Conservation (phyloP, 1,140 invertebrate species). For the Ctenoplectra terminalis region DNA sequence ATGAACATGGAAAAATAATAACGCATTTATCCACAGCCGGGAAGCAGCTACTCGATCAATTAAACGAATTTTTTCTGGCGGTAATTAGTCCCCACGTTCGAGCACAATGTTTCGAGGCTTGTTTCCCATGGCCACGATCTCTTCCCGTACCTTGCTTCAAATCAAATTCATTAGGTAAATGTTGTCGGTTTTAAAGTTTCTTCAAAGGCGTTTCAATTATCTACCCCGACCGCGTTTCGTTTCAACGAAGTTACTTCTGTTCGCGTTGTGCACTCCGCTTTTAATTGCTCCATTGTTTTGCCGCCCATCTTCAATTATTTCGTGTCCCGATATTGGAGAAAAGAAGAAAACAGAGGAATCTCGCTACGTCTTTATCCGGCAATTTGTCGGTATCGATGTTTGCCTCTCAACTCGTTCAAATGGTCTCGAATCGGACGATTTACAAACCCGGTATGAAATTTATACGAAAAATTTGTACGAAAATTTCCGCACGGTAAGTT, state of each 20-base stretch:
- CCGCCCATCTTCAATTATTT: neutral
- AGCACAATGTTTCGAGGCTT: neutral
- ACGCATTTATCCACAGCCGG: slow-evolving; percentile 35
- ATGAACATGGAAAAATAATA: slow-evolving; percentile 22
- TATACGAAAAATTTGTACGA: no score
- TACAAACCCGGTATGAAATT: neutral
- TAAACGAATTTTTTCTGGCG: slow-evolving; percentile 53
- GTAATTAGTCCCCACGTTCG: no score
- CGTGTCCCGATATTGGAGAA: no score
- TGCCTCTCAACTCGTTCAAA: neutral
- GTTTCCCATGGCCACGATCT: neutral
- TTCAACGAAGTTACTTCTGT: neutral
- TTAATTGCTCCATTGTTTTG: slow-evolving; percentile 3
- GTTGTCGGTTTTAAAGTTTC: neutral
- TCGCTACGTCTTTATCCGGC: no score
- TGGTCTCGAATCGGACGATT: neutral
- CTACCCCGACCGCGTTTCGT: neutral
- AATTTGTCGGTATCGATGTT: neutral
- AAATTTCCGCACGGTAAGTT: neutral
- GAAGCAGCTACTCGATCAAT: neutral
- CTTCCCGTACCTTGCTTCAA: neutral
- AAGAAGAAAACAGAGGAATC: neutral
- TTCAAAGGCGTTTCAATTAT: slow-evolving; percentile 2
- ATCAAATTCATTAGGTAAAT: neutral
- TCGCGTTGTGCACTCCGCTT: neutral